Base-by-base conservation (phyloP, 1,140 invertebrate genomes). In the Calliphora vicina region DNA sequence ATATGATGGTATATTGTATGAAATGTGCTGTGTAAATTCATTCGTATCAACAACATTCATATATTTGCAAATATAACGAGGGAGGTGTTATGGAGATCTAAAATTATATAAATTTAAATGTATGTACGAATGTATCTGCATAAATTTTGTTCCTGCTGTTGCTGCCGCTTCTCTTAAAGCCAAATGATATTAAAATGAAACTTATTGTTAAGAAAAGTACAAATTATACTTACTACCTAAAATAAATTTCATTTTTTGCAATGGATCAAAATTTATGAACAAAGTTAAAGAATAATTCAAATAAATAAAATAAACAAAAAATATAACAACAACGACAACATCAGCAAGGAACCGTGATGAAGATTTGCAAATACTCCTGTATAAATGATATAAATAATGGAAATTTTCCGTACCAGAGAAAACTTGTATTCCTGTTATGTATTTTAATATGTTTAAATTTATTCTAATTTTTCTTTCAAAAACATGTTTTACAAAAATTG, bases 261-360 rank as follows among this genome's bases (percentile, higher is more conserved):
- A 57, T 57, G 50, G n/a, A 57, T 57, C 50, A 57, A 57, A 57
- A 57, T 57, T 57, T 57, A 57, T 57, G 50, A 57, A 57, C 50
- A 57, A 57, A 57, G 50, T 57, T 57, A 6, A 17, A 57, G 45
- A n/a, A n/a, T 57, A 17, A 57, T 57, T 57, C 50, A n/a, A 57
- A 57, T 57, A 17, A 57, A n/a, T 57, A n/a, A 57, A 57, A 57
- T 15, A 35, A 35, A n/a, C n/a, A n/a, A 35, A 35, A 35, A 8
- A 35, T 35, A 35, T 35, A 35, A 35, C 29, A 35, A 35, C 29
- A 35, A 35, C 29, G 8, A 8, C 29, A 35, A 8, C 29, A 35
- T 35, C 29, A 35, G 8, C 35, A 35, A 35, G 35, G 4, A 35
- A 35, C 35, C 10, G 35, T 35, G 35, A 0, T 35, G 35, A 35